Evolutionary conservation across 2,888 invertebrate genomes (phyloP), one percentile per base, ranked within the genome.

Genomic region (Rhimphoctona megacephalus): DNA sequence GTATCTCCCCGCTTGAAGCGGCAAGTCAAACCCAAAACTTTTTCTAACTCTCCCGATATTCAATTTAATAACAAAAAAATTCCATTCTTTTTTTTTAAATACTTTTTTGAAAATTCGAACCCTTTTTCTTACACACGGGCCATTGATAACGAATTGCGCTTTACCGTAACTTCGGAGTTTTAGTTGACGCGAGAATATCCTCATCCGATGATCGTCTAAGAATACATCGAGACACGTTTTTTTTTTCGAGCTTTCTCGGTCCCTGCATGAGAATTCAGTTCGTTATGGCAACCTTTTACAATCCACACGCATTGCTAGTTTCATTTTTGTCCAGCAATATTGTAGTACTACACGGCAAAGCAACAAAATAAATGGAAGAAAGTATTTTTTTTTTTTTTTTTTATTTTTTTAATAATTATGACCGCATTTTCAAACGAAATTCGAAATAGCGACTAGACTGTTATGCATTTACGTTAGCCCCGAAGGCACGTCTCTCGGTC

Each of bases 161-260:
- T 25, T 17, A 22, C 67, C n/a, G 78, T 52, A 67, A 67, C 25
- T 52, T 78, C 66, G 6, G 17, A 77, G 22, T 30, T 25, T 22
- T 52, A n/a, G 36, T 66, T 30, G 25, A 46, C 19, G 36, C 43
- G 17, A 46, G 17, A 76, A 22, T n/a, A 33, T 22, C 49, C 46
- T 61, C 43, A 7, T n/a, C 14, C 61, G 61, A 52, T 19, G 66
- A 9, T 33, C n/a, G 33, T 78, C 77, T 67, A 67, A 78, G 52
- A 67, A 78, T 78, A 78, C 78, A 78, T 52, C 54, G 69, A 78
- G 49, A 66, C 66, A 49, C 9, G 14, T 54, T 67, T 22, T 66
- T 66, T 39, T 78, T 19, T 36, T 33, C 36, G 43, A 61, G 39
- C 66, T 49, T 70, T 9, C 11, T 14, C 66, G 43, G 36, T 46